These are phyloP conservation scores for Uria lomvia DNA, from an alignment of 2,113 vertebrate species.

Conservation along the genomic window DNA sequence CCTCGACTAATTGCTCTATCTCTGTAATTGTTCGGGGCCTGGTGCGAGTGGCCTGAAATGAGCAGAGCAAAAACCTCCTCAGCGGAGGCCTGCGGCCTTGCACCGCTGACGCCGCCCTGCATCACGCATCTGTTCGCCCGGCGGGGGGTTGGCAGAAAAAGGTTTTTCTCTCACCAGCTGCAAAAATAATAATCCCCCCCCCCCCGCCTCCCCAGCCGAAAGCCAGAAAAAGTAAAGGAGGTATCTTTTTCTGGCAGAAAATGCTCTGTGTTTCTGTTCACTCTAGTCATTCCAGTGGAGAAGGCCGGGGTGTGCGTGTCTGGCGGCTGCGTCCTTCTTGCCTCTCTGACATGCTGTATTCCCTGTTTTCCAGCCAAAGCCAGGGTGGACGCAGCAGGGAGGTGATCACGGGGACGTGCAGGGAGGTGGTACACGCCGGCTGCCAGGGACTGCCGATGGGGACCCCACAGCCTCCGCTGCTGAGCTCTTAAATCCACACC, in stretches of 20 bases:
- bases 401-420: rapidly evolving
- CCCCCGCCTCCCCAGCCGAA: neutral
- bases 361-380: neutral
- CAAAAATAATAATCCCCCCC: neutral
- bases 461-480: neutral
- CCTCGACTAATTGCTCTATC: neutral
- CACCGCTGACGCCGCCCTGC: neutral
- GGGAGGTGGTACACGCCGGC: neutral
- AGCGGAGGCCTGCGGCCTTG: neutral
- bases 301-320: neutral
- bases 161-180: neutral
- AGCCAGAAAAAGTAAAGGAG: neutral
- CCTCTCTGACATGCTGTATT: neutral
- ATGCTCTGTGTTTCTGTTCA: neutral
- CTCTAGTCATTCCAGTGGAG: neutral
- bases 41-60: neutral
- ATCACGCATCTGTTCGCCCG: neutral
- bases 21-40: neutral
- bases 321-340: neutral
- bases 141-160: neutral
- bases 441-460: neutral
- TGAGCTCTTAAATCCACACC: neutral
- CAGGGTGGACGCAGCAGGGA: rapidly evolving
- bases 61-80: neutral
- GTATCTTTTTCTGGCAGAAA: neutral